phyloP scores from a whole-genome alignment of 2,113 vertebrate genomes.

The Propithecus coquereli region DNA sequence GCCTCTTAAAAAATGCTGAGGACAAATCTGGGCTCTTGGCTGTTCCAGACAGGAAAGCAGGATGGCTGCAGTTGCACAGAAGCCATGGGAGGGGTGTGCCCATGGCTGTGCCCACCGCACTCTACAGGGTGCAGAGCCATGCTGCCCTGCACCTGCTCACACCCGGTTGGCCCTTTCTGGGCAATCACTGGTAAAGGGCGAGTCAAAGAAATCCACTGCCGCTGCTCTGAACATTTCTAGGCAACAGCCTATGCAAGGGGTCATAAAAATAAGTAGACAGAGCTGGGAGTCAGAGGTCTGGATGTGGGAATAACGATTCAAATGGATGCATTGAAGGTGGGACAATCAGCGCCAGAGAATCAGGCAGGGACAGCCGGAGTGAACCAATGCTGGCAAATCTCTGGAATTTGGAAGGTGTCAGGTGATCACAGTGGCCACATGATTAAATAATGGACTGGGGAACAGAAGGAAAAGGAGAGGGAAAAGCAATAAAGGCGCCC shows the following conservation, averaged over 20 bases:
- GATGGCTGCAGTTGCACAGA: background rate
- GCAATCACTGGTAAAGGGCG: background rate
- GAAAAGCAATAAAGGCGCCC: background rate
- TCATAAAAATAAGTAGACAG: background rate
- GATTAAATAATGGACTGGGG: background rate
- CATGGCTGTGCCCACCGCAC: background rate
- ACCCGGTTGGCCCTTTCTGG: background rate
- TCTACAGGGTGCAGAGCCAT: background rate
- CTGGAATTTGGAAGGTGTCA: background rate
- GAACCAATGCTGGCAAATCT: background rate
- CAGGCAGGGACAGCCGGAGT: background rate
- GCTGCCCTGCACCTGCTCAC: background rate
- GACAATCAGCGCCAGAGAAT: background rate
- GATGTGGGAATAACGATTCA: background rate
- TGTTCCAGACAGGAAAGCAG: background rate
- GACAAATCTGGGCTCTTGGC: background rate
- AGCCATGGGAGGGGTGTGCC: background rate
- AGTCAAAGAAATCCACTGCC: background rate
- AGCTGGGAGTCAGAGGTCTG: background rate
- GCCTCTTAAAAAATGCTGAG: background rate
- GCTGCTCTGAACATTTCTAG: background rate
- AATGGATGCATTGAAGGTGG: background rate
- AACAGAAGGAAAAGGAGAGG: background rate
- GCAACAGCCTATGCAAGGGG: background rate
- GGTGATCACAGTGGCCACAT: no score